Evolutionary conservation across 2,113 vertebrate genomes (phyloP).

Genomic region (Opisthocomus hoazin): DNA sequence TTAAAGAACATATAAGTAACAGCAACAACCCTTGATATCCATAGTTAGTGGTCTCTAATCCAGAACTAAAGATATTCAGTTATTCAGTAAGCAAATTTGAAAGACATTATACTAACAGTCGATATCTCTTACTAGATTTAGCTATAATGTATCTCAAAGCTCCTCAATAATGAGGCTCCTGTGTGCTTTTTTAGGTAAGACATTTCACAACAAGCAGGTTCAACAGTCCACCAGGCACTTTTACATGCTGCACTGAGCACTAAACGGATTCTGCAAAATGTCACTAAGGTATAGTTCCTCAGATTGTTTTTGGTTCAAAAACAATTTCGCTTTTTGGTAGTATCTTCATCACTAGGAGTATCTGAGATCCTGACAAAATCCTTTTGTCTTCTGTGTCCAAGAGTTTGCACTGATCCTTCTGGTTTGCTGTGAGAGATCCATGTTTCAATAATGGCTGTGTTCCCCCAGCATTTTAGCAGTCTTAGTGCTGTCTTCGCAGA

Average conservation of each 20-base stretch:
- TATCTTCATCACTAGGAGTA: not conserved
- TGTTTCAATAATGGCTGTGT: accelerated
- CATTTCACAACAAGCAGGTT: not conserved
- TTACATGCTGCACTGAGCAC: not conserved
- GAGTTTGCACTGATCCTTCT: not conserved
- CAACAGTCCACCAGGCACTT: not conserved
- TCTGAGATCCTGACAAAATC: not conserved
- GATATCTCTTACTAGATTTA: not conserved
- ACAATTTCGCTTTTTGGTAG: not conserved
- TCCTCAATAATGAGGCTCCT: not conserved
- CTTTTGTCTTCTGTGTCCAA: not conserved
- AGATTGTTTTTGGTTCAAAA: not conserved
- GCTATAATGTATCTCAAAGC: not conserved
- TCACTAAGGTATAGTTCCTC: not conserved
- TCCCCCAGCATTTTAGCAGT: not conserved
- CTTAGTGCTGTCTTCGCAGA: not conserved
- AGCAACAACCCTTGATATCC: not conserved
- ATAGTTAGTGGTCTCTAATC: not conserved
- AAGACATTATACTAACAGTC: conserved; percentile 18
- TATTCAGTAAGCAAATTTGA: conserved; percentile 53
- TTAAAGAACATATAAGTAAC: conserved; percentile 37
- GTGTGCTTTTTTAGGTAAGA: not conserved
- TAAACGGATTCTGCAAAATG: not conserved
- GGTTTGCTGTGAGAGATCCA: not conserved
- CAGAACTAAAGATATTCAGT: conserved; percentile 45